A percentile compares a stretch with the other conserved stretches of the same genome.
These are phyloP conservation scores for Zoanthus solanderi DNA, from an alignment of 92 coral and sea anemone genomes.

Conservation along the genomic window DNA sequence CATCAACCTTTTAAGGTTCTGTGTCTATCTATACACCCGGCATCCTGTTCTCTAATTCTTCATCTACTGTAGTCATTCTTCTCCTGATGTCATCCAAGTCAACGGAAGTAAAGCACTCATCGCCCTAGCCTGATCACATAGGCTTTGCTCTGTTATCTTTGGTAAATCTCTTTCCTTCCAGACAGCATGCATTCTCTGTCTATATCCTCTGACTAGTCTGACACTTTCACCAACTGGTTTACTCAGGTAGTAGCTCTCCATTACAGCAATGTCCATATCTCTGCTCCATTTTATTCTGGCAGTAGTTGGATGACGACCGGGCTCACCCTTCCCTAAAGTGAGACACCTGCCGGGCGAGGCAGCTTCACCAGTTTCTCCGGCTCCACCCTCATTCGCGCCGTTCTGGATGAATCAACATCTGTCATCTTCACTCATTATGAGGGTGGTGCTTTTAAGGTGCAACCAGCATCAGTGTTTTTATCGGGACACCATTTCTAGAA, in stretches of 20 bases:
- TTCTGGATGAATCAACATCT: no score
- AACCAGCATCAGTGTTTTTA: no score
- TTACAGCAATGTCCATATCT: not conserved
- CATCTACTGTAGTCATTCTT: constrained; percentile 39
- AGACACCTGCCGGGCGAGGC: constrained; percentile 56
- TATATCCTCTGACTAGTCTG: no score
- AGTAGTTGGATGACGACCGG: constrained; percentile 48
- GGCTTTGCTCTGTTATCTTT: not conserved
- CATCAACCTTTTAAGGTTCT: constrained; percentile 37
- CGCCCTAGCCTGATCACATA: not conserved
- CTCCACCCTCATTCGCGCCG: not conserved
- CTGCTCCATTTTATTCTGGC: constrained; percentile 2
- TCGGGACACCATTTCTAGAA: no score
- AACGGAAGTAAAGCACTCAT: not conserved
- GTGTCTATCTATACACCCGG: constrained; percentile 25
- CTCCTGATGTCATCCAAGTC: constrained; percentile 39
- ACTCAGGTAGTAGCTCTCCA: not conserved
- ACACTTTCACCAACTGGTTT: no score
- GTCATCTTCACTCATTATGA: no score
- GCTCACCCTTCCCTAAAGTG: constrained; percentile 49
- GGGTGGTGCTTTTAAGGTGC: no score
- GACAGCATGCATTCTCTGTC: not conserved
- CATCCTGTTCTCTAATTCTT: constrained; percentile 32
- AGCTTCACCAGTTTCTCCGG: constrained; percentile 47
- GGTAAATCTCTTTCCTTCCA: constrained; percentile 16